Evolutionary conservation across 2,888 invertebrate genomes (phyloP).

Genomic region (Polydrusus cervinus): DNA sequence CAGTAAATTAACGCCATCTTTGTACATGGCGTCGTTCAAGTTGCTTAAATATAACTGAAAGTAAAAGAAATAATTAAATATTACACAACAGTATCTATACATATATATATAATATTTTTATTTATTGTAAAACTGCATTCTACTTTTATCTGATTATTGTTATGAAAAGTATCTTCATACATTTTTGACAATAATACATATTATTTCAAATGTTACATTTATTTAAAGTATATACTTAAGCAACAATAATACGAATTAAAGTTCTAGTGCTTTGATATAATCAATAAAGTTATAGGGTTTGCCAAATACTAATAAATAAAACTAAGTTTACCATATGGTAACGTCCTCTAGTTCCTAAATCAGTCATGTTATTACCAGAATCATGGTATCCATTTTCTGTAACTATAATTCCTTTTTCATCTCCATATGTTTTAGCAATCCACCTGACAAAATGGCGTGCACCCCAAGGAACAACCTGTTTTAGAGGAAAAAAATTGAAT

Average conservation of each 20-base stretch:
- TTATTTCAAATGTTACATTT: no score
- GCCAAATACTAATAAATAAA: no score
- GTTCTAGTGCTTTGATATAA: no score
- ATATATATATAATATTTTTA: no score
- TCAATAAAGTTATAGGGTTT: no score
- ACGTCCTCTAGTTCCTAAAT: conserved; percentile 69
- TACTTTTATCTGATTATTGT: no score
- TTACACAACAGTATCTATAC: no score
- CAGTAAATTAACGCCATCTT: conserved; percentile 57
- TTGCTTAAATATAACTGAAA: conserved; percentile 56
- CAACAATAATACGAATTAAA: no score
- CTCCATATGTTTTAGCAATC: conserved; percentile 64
- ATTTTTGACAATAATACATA: no score
- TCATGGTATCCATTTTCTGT: conserved; percentile 76
- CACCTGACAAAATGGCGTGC: conserved; percentile 73
- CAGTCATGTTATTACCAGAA: conserved; percentile 65
- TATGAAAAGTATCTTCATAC: no score
- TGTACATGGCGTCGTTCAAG: conserved; percentile 55
- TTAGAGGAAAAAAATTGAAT: not conserved
- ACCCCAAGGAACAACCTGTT: conserved; percentile 74
- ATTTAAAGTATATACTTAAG: no score
- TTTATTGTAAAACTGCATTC: no score
- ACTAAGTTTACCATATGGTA: conserved; percentile 61
- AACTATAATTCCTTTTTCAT: conserved; percentile 73
- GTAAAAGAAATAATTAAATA: not conserved